Evolutionary conservation across 2,113 vertebrate genomes (phyloP).

Genomic region (Leiothrix lutea): DNA sequence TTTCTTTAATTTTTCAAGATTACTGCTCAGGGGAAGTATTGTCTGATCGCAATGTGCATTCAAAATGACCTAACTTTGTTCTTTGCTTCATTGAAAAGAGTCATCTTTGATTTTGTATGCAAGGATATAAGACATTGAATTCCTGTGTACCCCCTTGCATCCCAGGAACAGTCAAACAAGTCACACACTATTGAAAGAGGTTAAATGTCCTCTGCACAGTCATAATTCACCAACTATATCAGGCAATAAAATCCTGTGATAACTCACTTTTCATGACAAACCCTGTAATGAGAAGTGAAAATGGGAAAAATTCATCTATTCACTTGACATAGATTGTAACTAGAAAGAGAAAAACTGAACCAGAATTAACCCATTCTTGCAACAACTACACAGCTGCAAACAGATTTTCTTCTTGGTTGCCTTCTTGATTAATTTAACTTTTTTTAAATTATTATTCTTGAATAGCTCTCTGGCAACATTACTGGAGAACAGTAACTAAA

Average conservation of each 20-base stretch:
- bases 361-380: conserved; percentile 40
- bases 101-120: neutral
- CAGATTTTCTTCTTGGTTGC: neutral
- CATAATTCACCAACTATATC: conserved; percentile 74
- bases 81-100: neutral
- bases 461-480: neutral
- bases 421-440: neutral
- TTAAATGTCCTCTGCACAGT: conserved; percentile 64
- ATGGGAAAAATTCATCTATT: conserved; percentile 72
- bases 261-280: conserved; percentile 78
- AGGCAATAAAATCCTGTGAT: conserved; percentile 67
- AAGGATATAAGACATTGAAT: conserved; percentile 18
- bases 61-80: neutral
- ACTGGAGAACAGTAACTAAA: neutral
- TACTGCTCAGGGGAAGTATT: neutral
- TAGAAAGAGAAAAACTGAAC: conserved; percentile 15
- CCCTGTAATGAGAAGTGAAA: conserved; percentile 77
- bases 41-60: rapidly evolving
- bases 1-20: neutral
- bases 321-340: conserved; percentile 64
- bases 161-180: conserved; percentile 30
- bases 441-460: neutral
- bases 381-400: neutral
- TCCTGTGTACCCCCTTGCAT: neutral
- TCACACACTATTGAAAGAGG: conserved; percentile 58